Conservation (phyloP, 2,113 vertebrate genomes). For the Benitochromis conjunctus region DNA sequence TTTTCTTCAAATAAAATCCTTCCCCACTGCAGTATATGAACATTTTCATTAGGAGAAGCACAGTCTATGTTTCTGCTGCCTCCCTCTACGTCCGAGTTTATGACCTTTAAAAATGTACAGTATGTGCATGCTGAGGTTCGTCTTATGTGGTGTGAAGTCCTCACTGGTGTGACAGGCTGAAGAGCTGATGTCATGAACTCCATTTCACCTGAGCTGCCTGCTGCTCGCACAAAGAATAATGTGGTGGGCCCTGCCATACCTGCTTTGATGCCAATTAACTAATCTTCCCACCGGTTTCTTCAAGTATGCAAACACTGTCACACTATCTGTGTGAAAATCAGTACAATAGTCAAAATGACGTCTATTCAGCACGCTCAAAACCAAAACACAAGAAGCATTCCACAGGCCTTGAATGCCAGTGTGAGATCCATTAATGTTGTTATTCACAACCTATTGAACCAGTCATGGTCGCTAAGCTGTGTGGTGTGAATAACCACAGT, state of each 20-base stretch:
- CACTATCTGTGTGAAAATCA: slow-evolving; percentile 70
- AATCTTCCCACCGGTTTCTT: slow-evolving; percentile 30
- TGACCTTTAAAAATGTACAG: not conserved
- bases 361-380: slow-evolving; percentile 47
- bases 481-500: not conserved
- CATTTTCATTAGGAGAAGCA: not conserved
- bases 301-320: slow-evolving; percentile 65
- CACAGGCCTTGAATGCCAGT: not conserved
- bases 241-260: not conserved
- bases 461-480: not conserved
- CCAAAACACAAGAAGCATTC: slow-evolving; percentile 50
- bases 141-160: slow-evolving; percentile 14
- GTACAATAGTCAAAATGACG: slow-evolving; percentile 57
- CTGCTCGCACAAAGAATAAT: slow-evolving; percentile 28
- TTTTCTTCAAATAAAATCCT: slow-evolving; percentile 9
- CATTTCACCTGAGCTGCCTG: slow-evolving; percentile 42
- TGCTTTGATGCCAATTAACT: slow-evolving; percentile 66
- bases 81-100: not conserved
- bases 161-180: not conserved
- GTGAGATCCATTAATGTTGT: not conserved
- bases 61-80: not conserved
- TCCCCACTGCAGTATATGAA: not conserved
- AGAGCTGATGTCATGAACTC: slow-evolving; percentile 59
- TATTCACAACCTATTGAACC: slow-evolving; percentile 1
- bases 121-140: not conserved